Evolutionary conservation across 2,113 vertebrate species (phyloP).

Genomic region (Taxidea taxus): DNA sequence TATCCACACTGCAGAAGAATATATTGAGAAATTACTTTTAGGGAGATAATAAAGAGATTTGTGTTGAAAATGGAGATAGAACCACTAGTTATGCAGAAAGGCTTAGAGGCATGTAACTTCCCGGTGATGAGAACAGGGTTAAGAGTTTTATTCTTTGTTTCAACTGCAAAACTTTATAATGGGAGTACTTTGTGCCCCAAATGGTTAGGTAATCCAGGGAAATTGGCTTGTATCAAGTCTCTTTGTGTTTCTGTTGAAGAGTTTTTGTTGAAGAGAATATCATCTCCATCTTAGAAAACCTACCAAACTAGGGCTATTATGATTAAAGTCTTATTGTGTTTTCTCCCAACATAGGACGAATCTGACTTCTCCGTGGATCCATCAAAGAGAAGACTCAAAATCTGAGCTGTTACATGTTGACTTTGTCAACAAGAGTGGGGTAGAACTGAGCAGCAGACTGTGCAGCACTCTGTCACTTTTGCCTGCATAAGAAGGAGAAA

Average conservation of each 20-base stretch:
- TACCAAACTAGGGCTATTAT: not conserved
- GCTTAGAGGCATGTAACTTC: not conserved
- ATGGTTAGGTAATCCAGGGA: not conserved
- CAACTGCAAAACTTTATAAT: not conserved
- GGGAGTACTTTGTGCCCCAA: not conserved
- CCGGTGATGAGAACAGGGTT: not conserved
- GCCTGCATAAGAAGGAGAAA: not conserved
- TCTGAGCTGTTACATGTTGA: not conserved
- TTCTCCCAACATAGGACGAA: not conserved
- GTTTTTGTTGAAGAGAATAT: not conserved
- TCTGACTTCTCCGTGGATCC: not conserved
- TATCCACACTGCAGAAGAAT: not conserved
- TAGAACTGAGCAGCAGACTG: not conserved
- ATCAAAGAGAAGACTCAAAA: not conserved
- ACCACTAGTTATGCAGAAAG: not conserved
- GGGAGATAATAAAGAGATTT: not conserved
- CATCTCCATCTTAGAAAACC: not conserved
- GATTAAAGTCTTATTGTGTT: not conserved
- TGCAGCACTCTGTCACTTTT: not conserved
- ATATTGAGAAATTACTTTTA: not conserved
- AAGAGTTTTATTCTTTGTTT: not conserved
- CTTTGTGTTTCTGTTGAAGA: not conserved
- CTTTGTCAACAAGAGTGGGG: not conserved
- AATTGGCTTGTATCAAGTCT: not conserved
- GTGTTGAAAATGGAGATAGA: not conserved